Conservation (phyloP, 2,888 invertebrate species). For the Cistogaster globosa region DNA sequence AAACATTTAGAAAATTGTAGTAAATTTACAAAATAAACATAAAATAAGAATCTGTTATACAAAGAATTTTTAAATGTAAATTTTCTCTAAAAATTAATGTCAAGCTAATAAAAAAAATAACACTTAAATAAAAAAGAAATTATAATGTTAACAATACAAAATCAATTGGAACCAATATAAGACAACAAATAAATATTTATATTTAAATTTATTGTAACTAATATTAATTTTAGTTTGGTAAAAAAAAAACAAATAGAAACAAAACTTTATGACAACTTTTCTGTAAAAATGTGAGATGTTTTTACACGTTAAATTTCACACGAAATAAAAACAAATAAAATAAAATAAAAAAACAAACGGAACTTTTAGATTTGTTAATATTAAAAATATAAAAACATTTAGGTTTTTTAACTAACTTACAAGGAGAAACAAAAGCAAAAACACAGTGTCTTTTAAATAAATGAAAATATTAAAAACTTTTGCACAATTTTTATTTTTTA, state of each 20-base stretch:
- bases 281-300: constrained; percentile 68
- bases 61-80: constrained; percentile 57
- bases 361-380: constrained; percentile 56
- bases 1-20: constrained; percentile 67
- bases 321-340: constrained; percentile 28
- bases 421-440: constrained; percentile 29
- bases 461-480: constrained; percentile 24
- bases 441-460: constrained; percentile 48
- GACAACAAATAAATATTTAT: constrained; percentile 75
- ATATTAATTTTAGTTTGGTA: constrained; percentile 51
- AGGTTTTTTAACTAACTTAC: constrained; percentile 33
- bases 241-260: constrained; percentile 4
- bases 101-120: constrained; percentile 37
- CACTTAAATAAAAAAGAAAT: constrained; percentile 9
- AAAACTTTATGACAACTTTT: constrained; percentile 76
- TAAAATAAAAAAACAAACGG: constrained; percentile 63
- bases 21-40: constrained; percentile 63
- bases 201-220: constrained; percentile 53
- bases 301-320: background rate
- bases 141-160: constrained; percentile 78
- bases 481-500: background rate
- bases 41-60: constrained; percentile 42
- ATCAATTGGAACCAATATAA: constrained; percentile 80
- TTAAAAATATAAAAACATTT: constrained; percentile 17
- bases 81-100: constrained; percentile 51